Percentiles rank a stretch among this genome's conserved stretches.
Evolutionary conservation across 2,113 vertebrate species (phyloP).

Genomic region (Brachypteracias leptosomus): DNA sequence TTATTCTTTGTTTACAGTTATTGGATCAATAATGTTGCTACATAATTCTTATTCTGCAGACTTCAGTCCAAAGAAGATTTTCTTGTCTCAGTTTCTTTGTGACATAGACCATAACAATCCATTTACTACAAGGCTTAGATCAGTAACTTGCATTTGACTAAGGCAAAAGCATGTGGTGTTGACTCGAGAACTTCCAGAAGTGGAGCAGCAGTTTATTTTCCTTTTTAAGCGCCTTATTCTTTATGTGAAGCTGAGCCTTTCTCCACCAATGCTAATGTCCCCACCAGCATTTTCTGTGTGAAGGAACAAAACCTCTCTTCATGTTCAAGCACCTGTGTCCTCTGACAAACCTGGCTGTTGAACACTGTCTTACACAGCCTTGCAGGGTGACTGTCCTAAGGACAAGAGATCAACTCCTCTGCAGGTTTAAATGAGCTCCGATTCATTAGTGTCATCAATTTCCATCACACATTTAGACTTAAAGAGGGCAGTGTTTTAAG

Average conservation of each 20-base stretch:
- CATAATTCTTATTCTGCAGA: slow-evolving; percentile 22
- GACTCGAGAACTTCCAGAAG: not conserved
- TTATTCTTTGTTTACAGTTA: slow-evolving; percentile 17
- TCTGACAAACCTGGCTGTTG: not conserved
- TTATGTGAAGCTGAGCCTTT: not conserved
- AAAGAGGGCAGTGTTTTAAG: not conserved
- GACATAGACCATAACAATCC: slow-evolving; percentile 20
- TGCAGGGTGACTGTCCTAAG: not conserved
- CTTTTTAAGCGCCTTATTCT: not conserved
- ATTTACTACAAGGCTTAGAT: slow-evolving; percentile 7
- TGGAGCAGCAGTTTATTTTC: not conserved
- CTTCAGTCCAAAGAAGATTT: slow-evolving; percentile 28
- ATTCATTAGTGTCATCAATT: not conserved
- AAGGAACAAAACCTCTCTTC: not conserved
- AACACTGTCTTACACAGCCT: not conserved
- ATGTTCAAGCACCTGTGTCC: not conserved
- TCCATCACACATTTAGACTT: not conserved
- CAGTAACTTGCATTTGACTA: not conserved
- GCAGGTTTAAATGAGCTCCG: not conserved
- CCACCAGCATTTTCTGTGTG: not conserved
- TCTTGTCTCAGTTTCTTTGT: slow-evolving; percentile 21
- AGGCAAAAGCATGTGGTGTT: not conserved
- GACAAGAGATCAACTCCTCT: not conserved
- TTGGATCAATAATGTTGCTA: slow-evolving; percentile 16
- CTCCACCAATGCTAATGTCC: not conserved